phyloP scores from a whole-genome alignment of 2,797 vertebrate genomes.

The Semaprochilodus insignis region DNA sequence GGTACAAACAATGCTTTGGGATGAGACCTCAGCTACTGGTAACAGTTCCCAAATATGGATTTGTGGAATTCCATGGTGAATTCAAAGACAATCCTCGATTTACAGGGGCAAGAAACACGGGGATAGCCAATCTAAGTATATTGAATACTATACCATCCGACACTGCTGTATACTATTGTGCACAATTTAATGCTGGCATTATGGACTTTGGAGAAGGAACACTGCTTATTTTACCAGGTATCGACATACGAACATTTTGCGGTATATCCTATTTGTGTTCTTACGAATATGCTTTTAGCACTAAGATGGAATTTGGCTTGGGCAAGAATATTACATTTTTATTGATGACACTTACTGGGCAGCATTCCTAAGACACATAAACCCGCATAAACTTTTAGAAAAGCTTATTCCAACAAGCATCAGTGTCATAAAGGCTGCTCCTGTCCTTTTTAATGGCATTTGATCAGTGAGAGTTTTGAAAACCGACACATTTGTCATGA shows the following conservation, averaged over 20 bases:
- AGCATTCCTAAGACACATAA: no score
- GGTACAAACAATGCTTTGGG: neutral
- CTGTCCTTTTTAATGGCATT: no score
- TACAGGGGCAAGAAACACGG: neutral
- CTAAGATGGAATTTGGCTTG: neutral
- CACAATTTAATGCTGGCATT: neutral
- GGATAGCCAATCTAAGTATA: neutral
- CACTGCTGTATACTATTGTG: conserved; percentile 6
- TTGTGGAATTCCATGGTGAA: neutral
- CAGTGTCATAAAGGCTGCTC: no score
- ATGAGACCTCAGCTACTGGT: neutral
- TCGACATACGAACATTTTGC: neutral
- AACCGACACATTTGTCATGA: no score
- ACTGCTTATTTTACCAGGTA: conserved; percentile 11
- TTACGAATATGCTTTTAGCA: neutral
- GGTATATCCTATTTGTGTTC: no score
- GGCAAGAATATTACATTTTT: neutral
- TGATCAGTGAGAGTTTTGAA: no score
- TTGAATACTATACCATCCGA: neutral
- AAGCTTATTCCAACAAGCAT: no score
- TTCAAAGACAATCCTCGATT: conserved; percentile 2
- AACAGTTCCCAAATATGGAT: neutral
- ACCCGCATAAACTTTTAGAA: no score
- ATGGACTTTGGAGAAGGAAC: neutral
- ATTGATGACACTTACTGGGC: no score